phyloP scores from a whole-genome alignment of 1,140 invertebrate species.

The Heliothis virescens region DNA sequence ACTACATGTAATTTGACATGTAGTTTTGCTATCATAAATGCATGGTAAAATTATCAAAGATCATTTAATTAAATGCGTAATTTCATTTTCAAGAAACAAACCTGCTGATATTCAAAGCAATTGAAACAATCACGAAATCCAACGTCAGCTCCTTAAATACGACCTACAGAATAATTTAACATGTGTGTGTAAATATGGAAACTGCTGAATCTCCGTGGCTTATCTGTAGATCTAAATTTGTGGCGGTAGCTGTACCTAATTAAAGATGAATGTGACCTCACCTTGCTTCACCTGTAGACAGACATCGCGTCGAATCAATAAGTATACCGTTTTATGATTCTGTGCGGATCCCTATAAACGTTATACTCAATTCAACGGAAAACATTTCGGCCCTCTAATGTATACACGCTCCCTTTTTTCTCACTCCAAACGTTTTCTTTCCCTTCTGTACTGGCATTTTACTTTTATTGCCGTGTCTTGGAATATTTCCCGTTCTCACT shows the following conservation, averaged over 20 bases:
- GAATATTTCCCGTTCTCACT: conserved; percentile 70
- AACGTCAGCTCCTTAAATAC: too few relatives aligned
- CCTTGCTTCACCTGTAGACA: conserved; percentile 29
- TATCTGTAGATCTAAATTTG: conserved; percentile 3
- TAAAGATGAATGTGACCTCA: conserved; percentile 26
- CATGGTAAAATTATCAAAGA: too few relatives aligned
- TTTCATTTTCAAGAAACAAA: too few relatives aligned
- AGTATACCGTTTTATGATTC: conserved; percentile 48
- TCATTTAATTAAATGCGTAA: too few relatives aligned
- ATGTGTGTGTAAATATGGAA: too few relatives aligned
- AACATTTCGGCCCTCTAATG: conserved; percentile 55
- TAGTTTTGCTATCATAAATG: too few relatives aligned
- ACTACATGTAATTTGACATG: too few relatives aligned
- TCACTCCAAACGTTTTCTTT: conserved; percentile 65
- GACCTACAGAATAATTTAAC: too few relatives aligned
- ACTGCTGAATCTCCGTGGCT: neutral
- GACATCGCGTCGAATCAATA: conserved; percentile 36
- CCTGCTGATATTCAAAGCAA: too few relatives aligned
- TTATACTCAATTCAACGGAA: conserved; percentile 56
- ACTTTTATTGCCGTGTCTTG: conserved; percentile 77
- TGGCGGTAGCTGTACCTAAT: conserved; percentile 6
- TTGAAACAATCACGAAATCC: too few relatives aligned
- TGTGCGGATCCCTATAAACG: conserved; percentile 37
- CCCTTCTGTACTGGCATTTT: conserved; percentile 68
- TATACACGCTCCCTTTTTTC: conserved; percentile 53